phyloP scores from a whole-genome alignment of 2,888 invertebrate genomes.

The Drosophila longiperda region DNA sequence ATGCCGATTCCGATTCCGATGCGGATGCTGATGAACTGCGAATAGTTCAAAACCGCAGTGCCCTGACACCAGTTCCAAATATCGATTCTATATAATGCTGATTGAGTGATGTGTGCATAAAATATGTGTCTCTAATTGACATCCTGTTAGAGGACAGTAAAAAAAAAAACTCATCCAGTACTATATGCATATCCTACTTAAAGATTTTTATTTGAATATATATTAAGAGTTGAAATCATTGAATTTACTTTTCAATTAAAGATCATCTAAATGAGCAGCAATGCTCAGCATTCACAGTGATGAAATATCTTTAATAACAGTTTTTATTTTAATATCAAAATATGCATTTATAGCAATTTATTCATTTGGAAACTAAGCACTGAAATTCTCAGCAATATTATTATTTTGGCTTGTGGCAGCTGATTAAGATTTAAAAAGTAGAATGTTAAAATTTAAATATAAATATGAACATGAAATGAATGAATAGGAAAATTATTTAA shows the following conservation, averaged over 20 bases:
- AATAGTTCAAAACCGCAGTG: slow-evolving; percentile 33
- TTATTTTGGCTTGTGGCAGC: neutral
- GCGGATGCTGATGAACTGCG: slow-evolving; percentile 36
- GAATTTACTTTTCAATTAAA: neutral
- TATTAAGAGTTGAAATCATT: neutral
- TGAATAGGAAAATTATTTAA: neutral
- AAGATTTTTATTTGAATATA: neutral
- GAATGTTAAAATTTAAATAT: neutral
- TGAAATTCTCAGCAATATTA: neutral
- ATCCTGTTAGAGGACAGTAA: slow-evolving; percentile 4
- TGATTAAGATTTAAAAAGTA: neutral
- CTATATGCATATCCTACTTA: neutral
- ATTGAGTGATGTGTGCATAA: neutral
- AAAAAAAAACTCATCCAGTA: too few relatives aligned
- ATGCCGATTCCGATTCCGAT: neutral
- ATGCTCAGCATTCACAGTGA: neutral
- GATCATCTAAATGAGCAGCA: neutral
- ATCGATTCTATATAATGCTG: slow-evolving; percentile 21
- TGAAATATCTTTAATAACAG: neutral
- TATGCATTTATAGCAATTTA: neutral
- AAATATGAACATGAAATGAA: too few relatives aligned
- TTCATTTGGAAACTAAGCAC: neutral
- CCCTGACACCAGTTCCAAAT: slow-evolving; percentile 38
- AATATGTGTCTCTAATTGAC: neutral
- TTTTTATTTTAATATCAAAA: neutral